Evolutionary conservation across 2,797 vertebrate genomes (phyloP), one percentile per base, ranked within the genome.

Genomic region (Lepilemur septentrionalis): DNA sequence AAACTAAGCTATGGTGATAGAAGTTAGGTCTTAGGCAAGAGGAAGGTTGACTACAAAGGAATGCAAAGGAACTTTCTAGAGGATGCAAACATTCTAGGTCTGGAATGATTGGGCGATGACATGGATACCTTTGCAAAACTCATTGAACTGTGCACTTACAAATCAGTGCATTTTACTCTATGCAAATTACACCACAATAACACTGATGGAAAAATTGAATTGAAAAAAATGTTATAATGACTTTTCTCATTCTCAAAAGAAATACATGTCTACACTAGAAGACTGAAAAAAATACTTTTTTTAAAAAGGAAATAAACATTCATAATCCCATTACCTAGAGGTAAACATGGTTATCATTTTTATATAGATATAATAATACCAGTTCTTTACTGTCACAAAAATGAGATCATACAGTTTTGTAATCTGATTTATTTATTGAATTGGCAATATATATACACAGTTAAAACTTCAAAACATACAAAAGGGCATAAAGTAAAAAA

Each of bases 191-290:
- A 59, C 61, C 35, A 82, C 48, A 1, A 1, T 78, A 76, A 65
- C 41, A 55, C 0, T 20, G 73, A 91, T 57, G 22, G 67, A 65
- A 69, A 78, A 89, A 86, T 0, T 3, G 41, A 96, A 72, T 43
- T 84, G 61, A 25, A 63, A 94, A 76, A 91, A 72, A 50, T 65
- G 5, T 55, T 69, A 28, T 18, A 50, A 35, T 59, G n/a, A 84
- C 10, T 57, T 75, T 91, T 92, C 75, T 93, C 61, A 85, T 75
- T 91, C 75, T 93, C 73, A 65, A 78, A 93, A 92, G 38, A 94
- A 96, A 70, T 48, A 41, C 23, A 32, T 4, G 12, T 38, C 81
- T n/a, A 79, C 25, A 72, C n/a, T 35, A 87, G 41, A 95, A 97
- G 63, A 91, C 46, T 65, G 43, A 73, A 32, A 91, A 93, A 87